Evolutionary conservation across 2,888 invertebrate genomes (phyloP), one percentile per base, ranked within the genome.

Genomic region (Empis stercorea): DNA sequence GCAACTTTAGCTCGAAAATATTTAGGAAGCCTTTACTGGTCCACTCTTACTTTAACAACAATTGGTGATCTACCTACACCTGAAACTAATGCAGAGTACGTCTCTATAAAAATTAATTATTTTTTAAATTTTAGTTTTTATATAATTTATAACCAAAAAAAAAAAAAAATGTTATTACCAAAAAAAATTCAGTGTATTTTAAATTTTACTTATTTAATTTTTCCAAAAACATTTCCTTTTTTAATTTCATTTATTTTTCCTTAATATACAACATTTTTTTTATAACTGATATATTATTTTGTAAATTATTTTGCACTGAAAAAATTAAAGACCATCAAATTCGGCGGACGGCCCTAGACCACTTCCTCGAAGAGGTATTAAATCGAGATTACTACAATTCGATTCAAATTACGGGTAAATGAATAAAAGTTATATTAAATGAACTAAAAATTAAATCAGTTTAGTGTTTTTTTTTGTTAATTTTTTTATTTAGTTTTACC

Each of bases 11-110:
- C 91, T 9, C 76, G 94, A 59, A 94, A 94, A 71, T 95, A 95
- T 69, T 78, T 95, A 46, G 92, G 91, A 39, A 95, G 93, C 5
- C 75, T 95, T 42, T 95, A 95, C 72, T 95, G 95, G 95, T 94
- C 95, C 4, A 95, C 94, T 1, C 74, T 95, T 52, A 95, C 95
- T 1, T 74, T 95, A 49, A 95, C 95, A 36, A 95, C 95, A 38
- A 95, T 95, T 54, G 95, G 95, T 17, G 95, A 95, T 68, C 78
- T 95, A 54, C 94, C 94, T 2, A 93, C 92, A 5, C 95, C 95
- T 2, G 92, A 93, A 67, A 91, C 92, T 52, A 93, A 94, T 71
- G 88, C 87, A 66, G 91, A 95, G 95, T 95, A 76, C 91, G 94
- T 86, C n/a, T n/a, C n/a, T n/a, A n/a, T n/a, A n/a, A n/a, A n/a